Evolutionary conservation across 2,113 vertebrate genomes (phyloP).

Genomic region (Amazona vittata): DNA sequence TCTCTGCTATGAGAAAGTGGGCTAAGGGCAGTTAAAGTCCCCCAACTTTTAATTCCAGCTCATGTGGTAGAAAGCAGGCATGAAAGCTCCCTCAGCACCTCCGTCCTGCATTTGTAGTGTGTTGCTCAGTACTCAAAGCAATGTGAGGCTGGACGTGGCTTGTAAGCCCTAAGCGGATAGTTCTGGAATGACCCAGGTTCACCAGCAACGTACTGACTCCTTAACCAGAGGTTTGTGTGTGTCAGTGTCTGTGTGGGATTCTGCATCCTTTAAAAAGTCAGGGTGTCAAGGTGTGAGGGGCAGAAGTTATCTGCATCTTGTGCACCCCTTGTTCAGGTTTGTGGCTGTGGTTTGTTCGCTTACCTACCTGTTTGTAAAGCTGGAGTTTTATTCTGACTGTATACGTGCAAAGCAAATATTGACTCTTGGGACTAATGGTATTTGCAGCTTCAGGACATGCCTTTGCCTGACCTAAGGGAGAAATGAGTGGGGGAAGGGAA

Average conservation of each 20-base stretch:
- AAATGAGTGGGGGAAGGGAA: background rate
- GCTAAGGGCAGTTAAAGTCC: background rate
- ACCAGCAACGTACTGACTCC: background rate
- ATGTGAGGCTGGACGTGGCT: rapidly evolving
- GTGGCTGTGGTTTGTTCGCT: background rate
- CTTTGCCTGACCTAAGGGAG: background rate
- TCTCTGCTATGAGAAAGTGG: background rate
- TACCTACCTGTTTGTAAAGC: background rate
- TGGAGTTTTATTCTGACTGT: background rate
- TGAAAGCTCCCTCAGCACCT: background rate
- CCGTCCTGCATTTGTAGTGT: rapidly evolving
- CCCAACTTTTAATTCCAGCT: background rate
- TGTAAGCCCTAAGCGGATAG: background rate
- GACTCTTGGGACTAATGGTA: conserved; percentile 44
- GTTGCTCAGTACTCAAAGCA: background rate
- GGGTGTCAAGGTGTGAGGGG: background rate
- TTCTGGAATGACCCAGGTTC: background rate
- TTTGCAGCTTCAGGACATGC: conserved; percentile 4
- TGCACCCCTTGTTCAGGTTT: background rate
- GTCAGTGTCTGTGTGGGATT: rapidly evolving
- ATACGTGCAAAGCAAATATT: conserved; percentile 61
- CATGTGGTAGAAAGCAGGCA: background rate
- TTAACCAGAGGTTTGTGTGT: background rate
- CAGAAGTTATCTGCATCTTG: background rate
- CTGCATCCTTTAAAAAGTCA: background rate